A percentile compares a stretch with the other conserved stretches of the same genome.
These are phyloP conservation scores for Chromis chromis DNA, from an alignment of 2,797 vertebrate genomes.

Conservation along the genomic window DNA sequence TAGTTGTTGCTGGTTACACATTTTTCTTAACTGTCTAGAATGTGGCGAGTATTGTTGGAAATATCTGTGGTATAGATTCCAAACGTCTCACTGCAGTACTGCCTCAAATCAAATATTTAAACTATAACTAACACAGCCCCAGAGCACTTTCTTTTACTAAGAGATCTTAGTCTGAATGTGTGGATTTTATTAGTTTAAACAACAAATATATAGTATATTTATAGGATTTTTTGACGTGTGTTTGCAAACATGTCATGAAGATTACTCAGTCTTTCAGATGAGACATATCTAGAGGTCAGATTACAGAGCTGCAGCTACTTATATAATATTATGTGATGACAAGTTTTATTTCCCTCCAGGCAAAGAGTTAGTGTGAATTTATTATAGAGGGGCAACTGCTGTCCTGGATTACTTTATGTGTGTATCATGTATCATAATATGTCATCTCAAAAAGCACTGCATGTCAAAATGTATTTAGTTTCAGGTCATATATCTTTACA, in stretches of 20 bases:
- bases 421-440: slow-evolving; percentile 37
- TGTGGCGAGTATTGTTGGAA: neutral
- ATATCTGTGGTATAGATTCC: neutral
- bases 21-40: neutral
- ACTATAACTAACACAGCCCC: too few species aligned
- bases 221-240: neutral
- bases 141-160: too few species aligned
- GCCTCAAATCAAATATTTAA: too few species aligned
- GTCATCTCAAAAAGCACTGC: slow-evolving; percentile 21
- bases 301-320: neutral
- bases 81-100: too few species aligned
- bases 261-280: neutral
- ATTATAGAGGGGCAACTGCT: slow-evolving; percentile 1
- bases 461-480: slow-evolving; percentile 24
- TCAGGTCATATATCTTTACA: slow-evolving; percentile 32
- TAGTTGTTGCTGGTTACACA: neutral
- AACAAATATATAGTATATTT: too few species aligned
- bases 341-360: neutral
- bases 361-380: neutral
- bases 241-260: neutral
- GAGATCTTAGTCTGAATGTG: too few species aligned
- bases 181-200: too few species aligned
- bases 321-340: slow-evolving; percentile 25
- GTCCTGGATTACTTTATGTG: neutral
- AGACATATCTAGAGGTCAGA: neutral